phyloP scores from a whole-genome alignment of 2,113 vertebrate species.

The Pimephales promelas region DNA sequence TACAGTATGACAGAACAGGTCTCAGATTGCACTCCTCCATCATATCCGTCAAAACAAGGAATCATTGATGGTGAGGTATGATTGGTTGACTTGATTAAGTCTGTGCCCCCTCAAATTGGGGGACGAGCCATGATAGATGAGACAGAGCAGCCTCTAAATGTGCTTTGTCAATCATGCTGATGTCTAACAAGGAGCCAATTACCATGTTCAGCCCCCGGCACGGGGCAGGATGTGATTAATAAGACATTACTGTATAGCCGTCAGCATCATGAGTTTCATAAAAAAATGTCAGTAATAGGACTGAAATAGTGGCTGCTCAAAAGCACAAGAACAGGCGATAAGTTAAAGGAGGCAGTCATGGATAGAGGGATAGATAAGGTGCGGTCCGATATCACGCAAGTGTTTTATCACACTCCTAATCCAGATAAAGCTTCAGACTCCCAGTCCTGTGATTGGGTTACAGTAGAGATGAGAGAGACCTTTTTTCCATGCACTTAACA shows the following conservation, averaged over 20 bases:
- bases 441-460: conserved; percentile 53
- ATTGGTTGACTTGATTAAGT: conserved; percentile 70
- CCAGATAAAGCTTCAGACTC: conserved; percentile 44
- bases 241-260: conserved; percentile 52
- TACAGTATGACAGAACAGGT: not conserved
- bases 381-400: conserved; percentile 37
- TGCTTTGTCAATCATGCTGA: conserved; percentile 58
- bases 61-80: conserved; percentile 72
- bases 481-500: conserved; percentile 43
- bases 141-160: conserved; percentile 56
- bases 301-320: conserved; percentile 34
- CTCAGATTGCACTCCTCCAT: conserved; percentile 1
- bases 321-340: not conserved
- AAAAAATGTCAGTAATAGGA: conserved; percentile 62
- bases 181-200: conserved; percentile 64
- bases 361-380: conserved; percentile 34
- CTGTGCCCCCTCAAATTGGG: conserved; percentile 49
- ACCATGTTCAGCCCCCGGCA: conserved; percentile 57
- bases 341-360: conserved; percentile 19
- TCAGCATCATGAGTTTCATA: conserved; percentile 58
- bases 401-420: conserved; percentile 58
- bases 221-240: conserved; percentile 60
- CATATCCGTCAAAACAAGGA: conserved; percentile 78
- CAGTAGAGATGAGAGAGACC: conserved; percentile 35
- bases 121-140: conserved; percentile 41